A percentile compares a stretch with the other conserved stretches of the same genome.
phyloP scores from a whole-genome alignment of 2,797 vertebrate species.

The Agapornis canus region DNA sequence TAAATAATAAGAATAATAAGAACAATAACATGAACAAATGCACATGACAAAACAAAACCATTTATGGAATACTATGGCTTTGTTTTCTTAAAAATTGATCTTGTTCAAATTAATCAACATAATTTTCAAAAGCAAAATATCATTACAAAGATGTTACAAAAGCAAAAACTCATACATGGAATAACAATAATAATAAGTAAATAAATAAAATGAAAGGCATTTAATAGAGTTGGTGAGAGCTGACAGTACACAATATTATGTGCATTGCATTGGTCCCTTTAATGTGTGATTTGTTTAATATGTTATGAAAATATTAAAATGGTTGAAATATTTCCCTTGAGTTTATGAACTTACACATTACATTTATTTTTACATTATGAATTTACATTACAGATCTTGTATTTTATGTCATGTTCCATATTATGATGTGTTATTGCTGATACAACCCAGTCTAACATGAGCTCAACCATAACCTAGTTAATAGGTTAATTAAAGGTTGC shows the following conservation, averaged over 20 bases:
- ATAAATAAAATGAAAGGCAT: conserved; percentile 6
- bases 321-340: background rate
- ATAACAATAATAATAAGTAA: background rate
- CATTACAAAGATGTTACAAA: conserved; percentile 11
- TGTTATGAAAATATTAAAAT: background rate
- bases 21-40: conserved; percentile 34
- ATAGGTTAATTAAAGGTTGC: background rate
- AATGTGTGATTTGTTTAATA: background rate
- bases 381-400: background rate
- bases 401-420: background rate
- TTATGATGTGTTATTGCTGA: background rate
- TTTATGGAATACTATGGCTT: conserved; percentile 14
- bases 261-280: background rate
- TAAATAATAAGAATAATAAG: conserved; percentile 72
- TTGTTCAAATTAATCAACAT: conserved; percentile 24
- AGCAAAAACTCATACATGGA: conserved; percentile 18
- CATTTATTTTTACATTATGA: background rate
- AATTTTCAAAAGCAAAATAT: conserved; percentile 34
- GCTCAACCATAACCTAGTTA: background rate
- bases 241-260: background rate
- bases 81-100: background rate
- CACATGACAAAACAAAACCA: conserved; percentile 4
- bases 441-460: background rate
- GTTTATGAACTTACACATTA: background rate
- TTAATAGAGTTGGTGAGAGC: background rate